Base-by-base conservation (phyloP, 64 coral and sea anemone genomes). In the Orbicella faveolata region DNA sequence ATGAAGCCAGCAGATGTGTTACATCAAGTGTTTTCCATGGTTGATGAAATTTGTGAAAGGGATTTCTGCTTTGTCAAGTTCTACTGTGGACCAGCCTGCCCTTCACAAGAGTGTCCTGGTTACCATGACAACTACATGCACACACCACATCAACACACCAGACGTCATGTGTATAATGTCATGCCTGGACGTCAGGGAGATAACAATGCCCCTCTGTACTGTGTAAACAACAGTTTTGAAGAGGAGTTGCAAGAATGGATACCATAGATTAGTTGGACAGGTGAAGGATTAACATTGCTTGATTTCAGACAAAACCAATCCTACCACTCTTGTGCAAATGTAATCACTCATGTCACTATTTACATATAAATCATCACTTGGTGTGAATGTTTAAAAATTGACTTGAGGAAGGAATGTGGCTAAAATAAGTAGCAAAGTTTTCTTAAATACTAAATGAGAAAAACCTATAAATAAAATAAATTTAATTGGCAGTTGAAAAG, bases 31-130 rank as follows among this genome's bases (percentile, higher is more conserved):
- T 92, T 67, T 77, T 76, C 75, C 69, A 94, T 90, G 88, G 88
- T 94, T 19, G 57, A 90, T 12, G 83, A 53, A 52, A 94, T 94
- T 25, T 78, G 88, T 53, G 61, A 73, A 2, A 75, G 88, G 3
- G 53, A 87, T 48, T 94, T 94, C 62, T 75, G 54, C 30, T 90
- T 86, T 79, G 61, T 90, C 18, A 86, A 48, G 48, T 94, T 94
- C 39, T 75, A 90, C 39, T 94, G 93, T 94, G 93, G 93, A 12
- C 93, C 93, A 52, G 88, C 76, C 23, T 94, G 93, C 18, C 88
- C 79, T 18, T 87, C 88, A 4, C 34, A 21, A 1, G 53, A 73
- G 12, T 94, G 93, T 44, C 93, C 88, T 73, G 93, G 93, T 64
- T 61, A 84, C 35, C 74, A 83, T 36, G 76, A 57, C 34, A 73